Evolutionary conservation across 1,140 invertebrate species (phyloP), one percentile per base, ranked within the genome.

Genomic region (Wiebesia pumilae): DNA sequence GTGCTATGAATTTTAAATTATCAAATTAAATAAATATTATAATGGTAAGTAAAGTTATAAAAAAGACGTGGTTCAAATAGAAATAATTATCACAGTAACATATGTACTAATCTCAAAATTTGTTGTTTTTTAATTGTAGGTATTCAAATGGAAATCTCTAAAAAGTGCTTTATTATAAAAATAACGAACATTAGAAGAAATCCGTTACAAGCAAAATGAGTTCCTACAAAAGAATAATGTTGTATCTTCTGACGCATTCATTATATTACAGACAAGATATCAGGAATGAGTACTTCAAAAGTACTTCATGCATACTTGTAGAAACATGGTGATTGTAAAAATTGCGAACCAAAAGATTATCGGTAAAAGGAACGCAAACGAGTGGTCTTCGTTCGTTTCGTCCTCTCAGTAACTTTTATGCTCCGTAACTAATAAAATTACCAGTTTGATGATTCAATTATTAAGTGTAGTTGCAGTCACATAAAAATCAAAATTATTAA

Each of bases 401-500:
- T 19, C n/a, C 16, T 54, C 19, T 10, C 51, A 16, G 30, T 38
- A 33, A 82, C 47, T 73, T 77, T 82, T 73, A 43, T 83, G 69
- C 30, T 47, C 47, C 35, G 47, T 73, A 83, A 83, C 69, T 47
- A 38, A 73, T 54, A 16, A 71, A 83, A 73, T 83, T 33, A 83
- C 81, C 24, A 30, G 67, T 54, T 73, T 73, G 67, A 58, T 47
- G 69, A 73, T 73, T 73, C n/a, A 83, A 73, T 83, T 38, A 58
- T 47, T 24, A 21, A 35, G n/a, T 3, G 10, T 27, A 21, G 0
- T 81, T 10, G 62, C 27, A 73, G 19, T 40, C 33, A 30, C 43
- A 67, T 38, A 82, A 82, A 82, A 82, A 82, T 82, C 30, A 14
- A 40, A 69, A 82, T 82, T 82, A 69, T 71, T 78, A 30, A 73